Conservation (phyloP, 2,797 vertebrate genomes). For the Poecilia picta region DNA sequence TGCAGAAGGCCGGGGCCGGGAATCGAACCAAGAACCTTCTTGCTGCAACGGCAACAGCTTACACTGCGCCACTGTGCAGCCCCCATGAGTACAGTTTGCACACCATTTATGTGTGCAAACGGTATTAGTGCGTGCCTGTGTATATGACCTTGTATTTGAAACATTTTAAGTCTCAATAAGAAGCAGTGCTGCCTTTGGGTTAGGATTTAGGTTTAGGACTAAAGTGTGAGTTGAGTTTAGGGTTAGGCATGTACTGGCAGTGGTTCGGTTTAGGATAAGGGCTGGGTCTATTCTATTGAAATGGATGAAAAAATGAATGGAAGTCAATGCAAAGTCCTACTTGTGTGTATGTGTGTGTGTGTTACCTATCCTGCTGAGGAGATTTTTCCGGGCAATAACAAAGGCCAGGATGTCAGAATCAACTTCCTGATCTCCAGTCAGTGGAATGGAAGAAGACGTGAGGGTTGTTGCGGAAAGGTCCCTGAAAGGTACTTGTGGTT, state of each 20-base stretch:
- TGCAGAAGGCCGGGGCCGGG: no score
- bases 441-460: constrained; percentile 77
- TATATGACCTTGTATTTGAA: not conserved
- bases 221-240: not conserved
- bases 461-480: constrained; percentile 45
- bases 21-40: no score
- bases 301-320: not conserved
- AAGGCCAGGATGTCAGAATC: constrained; percentile 94
- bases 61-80: no score
- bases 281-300: not conserved
- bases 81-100: not conserved
- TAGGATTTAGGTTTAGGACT: not conserved
- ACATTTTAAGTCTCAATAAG: not conserved
- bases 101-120: not conserved
- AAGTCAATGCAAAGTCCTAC: not conserved
- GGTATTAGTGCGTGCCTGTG: not conserved
- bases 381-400: constrained; percentile 87
- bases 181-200: not conserved
- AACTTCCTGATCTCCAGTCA: constrained; percentile 90
- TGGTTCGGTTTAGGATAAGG: not conserved
- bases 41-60: no score
- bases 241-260: not conserved
- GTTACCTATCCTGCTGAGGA: constrained; percentile 87
- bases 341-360: not conserved
- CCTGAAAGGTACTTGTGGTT: constrained; percentile 72